Base-by-base conservation (phyloP, 2,888 invertebrate genomes). In the Troides oblongomaculatus region DNA sequence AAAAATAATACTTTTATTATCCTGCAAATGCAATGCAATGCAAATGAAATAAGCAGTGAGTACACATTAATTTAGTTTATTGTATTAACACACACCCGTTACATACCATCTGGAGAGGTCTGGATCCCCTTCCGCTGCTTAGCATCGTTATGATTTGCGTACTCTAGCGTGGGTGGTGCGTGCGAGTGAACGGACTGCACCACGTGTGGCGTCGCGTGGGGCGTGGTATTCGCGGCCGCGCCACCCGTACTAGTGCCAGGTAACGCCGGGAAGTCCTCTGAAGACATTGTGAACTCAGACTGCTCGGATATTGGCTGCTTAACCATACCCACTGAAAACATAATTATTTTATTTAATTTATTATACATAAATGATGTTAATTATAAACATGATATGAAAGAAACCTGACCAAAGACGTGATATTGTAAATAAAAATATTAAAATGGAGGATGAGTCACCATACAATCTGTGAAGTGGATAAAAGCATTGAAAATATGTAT, bases 231-330 rank as follows among this genome's bases (percentile, higher is more conserved):
- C 50, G 80, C 78, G 63, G 77, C 75, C 69, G 83, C 89, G 68
- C 96, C 95, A 78, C 95, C 94, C 23, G 95, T 93, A 79, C 96
- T 96, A 77, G 97, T 97, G 81, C 99, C 99, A 76, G 99, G 99
- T 85, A 99, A 94, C 87, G 99, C 99, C 79, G 99, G 99, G 93
- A 99, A 99, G 93, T 99, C 99, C 93, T 99, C 99, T 80, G 97
- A 98, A 82, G 99, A 99, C 96, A 99, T 99, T 83, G 98, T 97
- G 93, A 98, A 98, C 93, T 98, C 98, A 76, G 96, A 97, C 84
- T 97, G 95, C 90, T 98, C 98, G 65, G 97, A 95, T 82, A 97
- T 97, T 74, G 98, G 98, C 92, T 97, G 97, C 93, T 98, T 98
- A 79, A 98, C 97, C 97, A 98, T 97, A 86, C 97, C 97, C 91